Percentiles rank a stretch among this genome's conserved stretches.
These are phyloP conservation scores for Drosophila carrolli DNA, from an alignment of 1,140 invertebrate species.

Conservation along the genomic window DNA sequence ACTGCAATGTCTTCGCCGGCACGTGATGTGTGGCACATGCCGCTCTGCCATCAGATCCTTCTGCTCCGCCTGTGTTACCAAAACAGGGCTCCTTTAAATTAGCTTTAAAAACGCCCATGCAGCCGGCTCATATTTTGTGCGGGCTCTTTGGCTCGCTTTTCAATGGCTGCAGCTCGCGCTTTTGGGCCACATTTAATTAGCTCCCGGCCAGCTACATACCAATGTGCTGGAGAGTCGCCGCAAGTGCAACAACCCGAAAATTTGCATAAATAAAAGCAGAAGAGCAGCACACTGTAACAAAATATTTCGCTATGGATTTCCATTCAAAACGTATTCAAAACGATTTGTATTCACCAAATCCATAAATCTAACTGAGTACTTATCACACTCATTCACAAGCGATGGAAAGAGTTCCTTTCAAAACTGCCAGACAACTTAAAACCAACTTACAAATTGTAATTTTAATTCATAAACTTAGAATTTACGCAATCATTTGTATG, in stretches of 20 bases:
- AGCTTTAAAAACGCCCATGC: constrained; percentile 62
- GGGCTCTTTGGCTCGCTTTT: constrained; percentile 36
- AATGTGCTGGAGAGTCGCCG: constrained; percentile 47
- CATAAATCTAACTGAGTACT: no score
- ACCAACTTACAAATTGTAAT: no score
- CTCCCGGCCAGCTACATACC: constrained; percentile 30
- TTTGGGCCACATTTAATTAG: constrained; percentile 73
- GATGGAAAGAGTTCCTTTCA: no score
- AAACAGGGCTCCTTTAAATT: constrained; percentile 59
- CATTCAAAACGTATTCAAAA: neutral
- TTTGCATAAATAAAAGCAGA: constrained; percentile 63
- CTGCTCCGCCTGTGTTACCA: constrained; percentile 1
- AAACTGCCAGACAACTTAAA: no score
- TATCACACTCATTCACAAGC: no score
- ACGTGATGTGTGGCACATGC: constrained; percentile 80
- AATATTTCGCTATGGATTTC: neutral
- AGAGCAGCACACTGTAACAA: constrained; percentile 9
- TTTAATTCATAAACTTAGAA: no score
- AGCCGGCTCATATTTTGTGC: constrained; percentile 45
- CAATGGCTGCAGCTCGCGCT: constrained; percentile 59
- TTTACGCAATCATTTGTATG: no score
- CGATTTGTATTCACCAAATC: no score
- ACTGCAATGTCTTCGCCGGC: constrained; percentile 75
- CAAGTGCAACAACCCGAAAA: constrained; percentile 77
- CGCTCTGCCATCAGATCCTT: constrained; percentile 7